Conservation (phyloP, 2,888 invertebrate species). For the Busseola fusca region DNA sequence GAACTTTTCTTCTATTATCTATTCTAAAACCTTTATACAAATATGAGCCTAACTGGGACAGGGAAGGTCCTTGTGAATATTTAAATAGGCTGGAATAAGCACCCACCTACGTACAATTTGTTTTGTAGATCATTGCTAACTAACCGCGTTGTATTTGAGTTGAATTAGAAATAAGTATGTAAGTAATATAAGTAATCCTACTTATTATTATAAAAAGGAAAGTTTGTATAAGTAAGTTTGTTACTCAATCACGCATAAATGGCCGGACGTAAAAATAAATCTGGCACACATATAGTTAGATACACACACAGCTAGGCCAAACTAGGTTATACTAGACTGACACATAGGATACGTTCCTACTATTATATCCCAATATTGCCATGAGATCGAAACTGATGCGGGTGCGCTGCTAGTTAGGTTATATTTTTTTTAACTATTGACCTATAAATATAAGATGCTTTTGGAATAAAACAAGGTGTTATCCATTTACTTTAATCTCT, state of each 20-base stretch:
- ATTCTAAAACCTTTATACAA: conserved; percentile 10
- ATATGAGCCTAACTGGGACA: not conserved
- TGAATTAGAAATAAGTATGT: not conserved
- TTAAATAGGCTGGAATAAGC: conserved; percentile 17
- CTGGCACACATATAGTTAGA: not conserved
- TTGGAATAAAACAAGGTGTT: not conserved
- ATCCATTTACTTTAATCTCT: too few species aligned
- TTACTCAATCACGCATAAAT: not conserved
- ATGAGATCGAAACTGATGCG: not conserved
- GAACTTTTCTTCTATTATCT: conserved; percentile 4
- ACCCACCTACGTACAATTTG: conserved; percentile 7
- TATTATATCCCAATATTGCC: not conserved
- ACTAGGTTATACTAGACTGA: not conserved
- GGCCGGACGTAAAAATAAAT: not conserved
- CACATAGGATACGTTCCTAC: not conserved
- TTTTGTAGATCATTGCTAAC: conserved; percentile 9
- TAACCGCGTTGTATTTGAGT: not conserved
- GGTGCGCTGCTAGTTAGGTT: not conserved
- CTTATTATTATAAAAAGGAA: not conserved
- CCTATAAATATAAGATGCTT: not conserved
- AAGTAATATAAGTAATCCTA: too few species aligned
- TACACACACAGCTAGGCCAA: too few species aligned
- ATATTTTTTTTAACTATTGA: not conserved
- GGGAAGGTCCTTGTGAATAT: conserved; percentile 18
- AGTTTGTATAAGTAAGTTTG: not conserved